phyloP scores from a whole-genome alignment of 2,113 vertebrate species.

The Cygnus buccinator region DNA sequence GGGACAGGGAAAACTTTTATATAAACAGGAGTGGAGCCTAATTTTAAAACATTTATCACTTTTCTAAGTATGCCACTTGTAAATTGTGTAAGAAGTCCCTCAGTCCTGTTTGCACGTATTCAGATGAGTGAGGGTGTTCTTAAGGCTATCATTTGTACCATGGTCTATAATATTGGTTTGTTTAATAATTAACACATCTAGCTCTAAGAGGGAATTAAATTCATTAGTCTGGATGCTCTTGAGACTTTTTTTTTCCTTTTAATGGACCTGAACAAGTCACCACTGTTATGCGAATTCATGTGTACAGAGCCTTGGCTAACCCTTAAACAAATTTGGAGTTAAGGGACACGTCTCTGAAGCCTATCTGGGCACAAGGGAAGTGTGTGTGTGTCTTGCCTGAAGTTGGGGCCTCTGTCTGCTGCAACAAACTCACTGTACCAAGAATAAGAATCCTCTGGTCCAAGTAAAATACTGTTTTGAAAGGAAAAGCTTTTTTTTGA shows the following conservation, averaged over 20 bases:
- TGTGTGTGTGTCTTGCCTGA: neutral
- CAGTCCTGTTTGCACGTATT: neutral
- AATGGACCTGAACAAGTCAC: neutral
- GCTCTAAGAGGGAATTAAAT: neutral
- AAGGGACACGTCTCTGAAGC: neutral
- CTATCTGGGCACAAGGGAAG: neutral
- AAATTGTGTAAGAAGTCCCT: neutral
- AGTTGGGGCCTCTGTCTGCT: neutral
- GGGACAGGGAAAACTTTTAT: neutral
- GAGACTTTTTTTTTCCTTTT: neutral
- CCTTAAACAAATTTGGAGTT: neutral
- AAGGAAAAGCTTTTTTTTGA: neutral
- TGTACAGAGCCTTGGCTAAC: neutral
- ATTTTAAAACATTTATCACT: neutral
- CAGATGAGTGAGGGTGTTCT: neutral
- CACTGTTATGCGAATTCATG: neutral
- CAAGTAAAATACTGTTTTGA: neutral
- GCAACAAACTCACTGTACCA: neutral
- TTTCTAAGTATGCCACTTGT: neutral
- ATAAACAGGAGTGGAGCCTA: neutral
- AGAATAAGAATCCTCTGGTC: neutral
- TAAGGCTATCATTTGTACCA: neutral
- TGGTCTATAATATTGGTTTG: neutral
- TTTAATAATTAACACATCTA: neutral
- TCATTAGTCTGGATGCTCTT: neutral